A percentile compares a stretch with the other conserved stretches of the same genome.
phyloP scores from a whole-genome alignment of 2,113 vertebrate species.

The Guaruba guarouba region DNA sequence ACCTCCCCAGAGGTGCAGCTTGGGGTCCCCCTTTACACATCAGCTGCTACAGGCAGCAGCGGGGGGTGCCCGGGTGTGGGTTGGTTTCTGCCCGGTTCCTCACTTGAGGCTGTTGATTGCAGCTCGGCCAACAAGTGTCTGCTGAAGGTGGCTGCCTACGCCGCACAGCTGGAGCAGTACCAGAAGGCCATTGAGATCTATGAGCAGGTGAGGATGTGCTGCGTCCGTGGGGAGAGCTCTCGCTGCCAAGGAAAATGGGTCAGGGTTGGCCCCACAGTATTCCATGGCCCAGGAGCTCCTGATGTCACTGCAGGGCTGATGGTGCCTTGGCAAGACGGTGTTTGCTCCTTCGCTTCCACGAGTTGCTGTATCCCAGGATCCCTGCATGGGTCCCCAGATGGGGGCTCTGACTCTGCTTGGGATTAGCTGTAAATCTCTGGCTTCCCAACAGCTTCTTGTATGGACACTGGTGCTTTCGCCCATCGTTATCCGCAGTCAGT shows the following conservation, averaged over 20 bases:
- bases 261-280: accelerated
- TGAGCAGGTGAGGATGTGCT: constrained; percentile 83
- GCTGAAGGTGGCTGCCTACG: constrained; percentile 93
- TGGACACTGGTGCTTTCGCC: accelerated
- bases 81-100: neutral
- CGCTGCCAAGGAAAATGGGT: neutral
- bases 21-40: accelerated
- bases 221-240: neutral
- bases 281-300: neutral
- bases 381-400: neutral
- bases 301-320: neutral
- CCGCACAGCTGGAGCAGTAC: constrained; percentile 95
- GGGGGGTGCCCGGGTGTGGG: accelerated
- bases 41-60: too few relatives aligned
- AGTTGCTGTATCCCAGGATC: neutral
- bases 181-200: constrained; percentile 96
- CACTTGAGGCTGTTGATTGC: neutral
- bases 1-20: neutral
- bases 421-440: neutral
- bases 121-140: constrained; percentile 98
- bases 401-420: neutral
- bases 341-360: neutral
- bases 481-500: accelerated
- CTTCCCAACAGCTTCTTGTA: neutral
- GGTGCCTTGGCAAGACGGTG: accelerated